These are phyloP conservation scores for Drosophila rellima DNA, from an alignment of 2,888 invertebrate species.

Conservation along the genomic window DNA sequence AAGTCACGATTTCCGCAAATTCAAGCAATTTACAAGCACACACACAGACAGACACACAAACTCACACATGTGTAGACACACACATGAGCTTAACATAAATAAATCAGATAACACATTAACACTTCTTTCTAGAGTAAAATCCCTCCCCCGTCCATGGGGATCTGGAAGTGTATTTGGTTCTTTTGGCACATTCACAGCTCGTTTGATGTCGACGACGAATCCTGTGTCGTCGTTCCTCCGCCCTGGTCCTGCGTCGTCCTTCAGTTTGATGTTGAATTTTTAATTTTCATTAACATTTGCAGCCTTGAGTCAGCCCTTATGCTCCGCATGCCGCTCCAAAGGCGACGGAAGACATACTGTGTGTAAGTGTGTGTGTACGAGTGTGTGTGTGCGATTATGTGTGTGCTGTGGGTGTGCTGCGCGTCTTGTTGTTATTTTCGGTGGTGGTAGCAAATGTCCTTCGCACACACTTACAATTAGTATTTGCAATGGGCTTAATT, in stretches of 20 bases:
- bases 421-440: conserved; percentile 37
- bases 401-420: conserved; percentile 11
- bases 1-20: conserved; percentile 84
- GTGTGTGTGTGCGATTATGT: not conserved
- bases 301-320: conserved; percentile 64
- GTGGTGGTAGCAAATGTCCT: conserved; percentile 56
- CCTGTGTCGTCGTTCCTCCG: conserved; percentile 35
- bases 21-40: conserved; percentile 68
- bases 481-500: conserved; percentile 77
- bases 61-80: conserved; percentile 16
- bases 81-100: conserved; percentile 67
- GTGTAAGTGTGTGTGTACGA: not conserved
- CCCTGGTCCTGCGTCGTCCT: conserved; percentile 22
- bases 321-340: conserved; percentile 9
- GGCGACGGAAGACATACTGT: not conserved
- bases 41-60: conserved; percentile 11
- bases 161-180: conserved; percentile 48
- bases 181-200: conserved; percentile 38
- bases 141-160: not conserved
- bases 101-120: conserved; percentile 80
- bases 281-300: conserved; percentile 79
- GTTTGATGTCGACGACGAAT: conserved; percentile 60
- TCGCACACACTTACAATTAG: conserved; percentile 64
- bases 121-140: conserved; percentile 60
- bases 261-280: conserved; percentile 80